Conservation (phyloP, 2,113 vertebrate genomes). For the Cairina moschata region DNA sequence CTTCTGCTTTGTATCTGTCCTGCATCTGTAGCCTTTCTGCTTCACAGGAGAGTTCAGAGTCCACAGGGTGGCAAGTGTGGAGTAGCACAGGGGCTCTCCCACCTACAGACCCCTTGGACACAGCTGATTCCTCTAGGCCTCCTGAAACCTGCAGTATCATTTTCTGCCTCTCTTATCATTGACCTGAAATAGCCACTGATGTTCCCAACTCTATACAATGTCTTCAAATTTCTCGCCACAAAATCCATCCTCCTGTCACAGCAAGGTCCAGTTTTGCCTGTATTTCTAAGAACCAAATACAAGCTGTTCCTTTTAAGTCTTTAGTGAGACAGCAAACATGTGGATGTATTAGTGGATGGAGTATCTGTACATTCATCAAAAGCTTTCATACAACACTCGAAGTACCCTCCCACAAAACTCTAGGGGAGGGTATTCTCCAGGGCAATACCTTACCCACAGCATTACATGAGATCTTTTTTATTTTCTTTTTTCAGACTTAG, state of each 20-base stretch:
- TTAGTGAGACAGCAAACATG: neutral
- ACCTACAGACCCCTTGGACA: neutral
- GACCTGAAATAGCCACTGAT: neutral
- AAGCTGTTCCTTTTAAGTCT: neutral
- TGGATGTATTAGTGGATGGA: neutral
- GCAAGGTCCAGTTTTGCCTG: neutral
- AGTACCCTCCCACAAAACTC: neutral
- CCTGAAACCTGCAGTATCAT: neutral
- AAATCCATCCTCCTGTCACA: neutral
- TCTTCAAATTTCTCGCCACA: neutral
- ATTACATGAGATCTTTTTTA: neutral
- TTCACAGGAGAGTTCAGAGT: neutral
- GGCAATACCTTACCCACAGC: neutral
- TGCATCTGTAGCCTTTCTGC: neutral
- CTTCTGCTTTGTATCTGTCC: neutral
- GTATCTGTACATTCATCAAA: neutral
- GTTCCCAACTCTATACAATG: accelerated
- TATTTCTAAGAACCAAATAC: neutral
- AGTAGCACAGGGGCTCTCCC: neutral
- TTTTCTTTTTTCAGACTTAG: neutral
- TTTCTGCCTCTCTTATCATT: neutral
- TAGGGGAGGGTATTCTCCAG: neutral
- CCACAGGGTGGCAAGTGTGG: neutral
- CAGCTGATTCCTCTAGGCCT: neutral
- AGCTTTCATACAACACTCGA: neutral